Conservation (phyloP, 1,140 invertebrate species). For the Drosophila eugracilis region DNA sequence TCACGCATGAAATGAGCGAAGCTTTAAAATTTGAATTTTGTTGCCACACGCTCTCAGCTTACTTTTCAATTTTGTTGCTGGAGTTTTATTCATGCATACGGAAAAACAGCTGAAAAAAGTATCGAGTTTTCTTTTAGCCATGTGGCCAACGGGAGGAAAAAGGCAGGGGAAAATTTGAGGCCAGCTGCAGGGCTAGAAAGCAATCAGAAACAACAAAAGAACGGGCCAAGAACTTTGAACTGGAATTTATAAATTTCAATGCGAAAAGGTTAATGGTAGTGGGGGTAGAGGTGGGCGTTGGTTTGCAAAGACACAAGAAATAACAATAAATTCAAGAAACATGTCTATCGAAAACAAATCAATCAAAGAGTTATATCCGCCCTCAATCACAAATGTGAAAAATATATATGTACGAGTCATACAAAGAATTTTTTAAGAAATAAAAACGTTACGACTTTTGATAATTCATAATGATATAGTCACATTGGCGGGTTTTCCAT, state of each 20-base stretch:
- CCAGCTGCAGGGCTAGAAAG: slow-evolving; percentile 51
- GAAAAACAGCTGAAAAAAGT: slow-evolving; percentile 45
- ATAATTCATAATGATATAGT: too few relatives aligned
- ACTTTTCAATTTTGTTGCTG: slow-evolving; percentile 4
- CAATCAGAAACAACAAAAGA: slow-evolving; percentile 53
- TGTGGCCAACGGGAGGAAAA: background rate
- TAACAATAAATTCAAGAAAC: slow-evolving; percentile 22
- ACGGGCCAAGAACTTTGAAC: slow-evolving; percentile 38
- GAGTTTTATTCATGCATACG: slow-evolving; percentile 49
- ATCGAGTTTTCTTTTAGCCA: slow-evolving; percentile 35
- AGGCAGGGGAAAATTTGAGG: background rate
- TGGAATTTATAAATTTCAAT: slow-evolving; percentile 30
- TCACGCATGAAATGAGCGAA: slow-evolving; percentile 43
- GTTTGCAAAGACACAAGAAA: slow-evolving; percentile 1
- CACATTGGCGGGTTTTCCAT: too few relatives aligned
- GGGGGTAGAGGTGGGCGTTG: too few relatives aligned
- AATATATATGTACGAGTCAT: too few relatives aligned
- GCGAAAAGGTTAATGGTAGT: slow-evolving; percentile 18
- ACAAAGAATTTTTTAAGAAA: too few relatives aligned
- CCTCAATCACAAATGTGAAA: too few relatives aligned
- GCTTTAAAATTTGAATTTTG: slow-evolving; percentile 44
- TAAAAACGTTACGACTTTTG: too few relatives aligned
- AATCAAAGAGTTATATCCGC: too few relatives aligned
- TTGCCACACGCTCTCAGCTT: slow-evolving; percentile 14
- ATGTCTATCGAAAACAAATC: slow-evolving; percentile 32